Evolutionary conservation across 2,888 invertebrate species (phyloP).

Genomic region (Nemotelus pantherinus): DNA sequence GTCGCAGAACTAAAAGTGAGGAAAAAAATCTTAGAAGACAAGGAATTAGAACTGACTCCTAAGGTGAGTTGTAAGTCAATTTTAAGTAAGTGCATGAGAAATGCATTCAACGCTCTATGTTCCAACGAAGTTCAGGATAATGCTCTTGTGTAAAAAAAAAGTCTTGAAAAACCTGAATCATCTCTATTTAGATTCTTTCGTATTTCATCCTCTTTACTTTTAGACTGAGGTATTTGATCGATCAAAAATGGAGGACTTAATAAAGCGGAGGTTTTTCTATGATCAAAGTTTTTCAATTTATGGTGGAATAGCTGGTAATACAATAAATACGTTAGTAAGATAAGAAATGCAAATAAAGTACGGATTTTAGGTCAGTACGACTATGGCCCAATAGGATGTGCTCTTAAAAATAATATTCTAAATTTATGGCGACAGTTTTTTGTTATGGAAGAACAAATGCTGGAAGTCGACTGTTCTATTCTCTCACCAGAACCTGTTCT

Average conservation of each 20-base stretch:
- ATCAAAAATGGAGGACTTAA: slow-evolving; percentile 93
- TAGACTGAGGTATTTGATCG: slow-evolving; percentile 76
- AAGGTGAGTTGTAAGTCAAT: slow-evolving; percentile 57
- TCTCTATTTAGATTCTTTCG: background rate
- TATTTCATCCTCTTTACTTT: background rate
- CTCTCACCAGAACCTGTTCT: slow-evolving; percentile 96
- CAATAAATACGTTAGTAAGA: background rate
- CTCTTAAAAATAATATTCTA: slow-evolving; percentile 94
- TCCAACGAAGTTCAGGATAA: slow-evolving; percentile 2
- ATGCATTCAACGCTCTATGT: background rate
- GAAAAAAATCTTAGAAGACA: slow-evolving; percentile 92
- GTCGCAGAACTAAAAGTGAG: slow-evolving; percentile 90
- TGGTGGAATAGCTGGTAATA: slow-evolving; percentile 82
- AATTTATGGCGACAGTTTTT: slow-evolving; percentile 95
- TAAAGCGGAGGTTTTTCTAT: slow-evolving; percentile 96
- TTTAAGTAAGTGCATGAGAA: background rate
- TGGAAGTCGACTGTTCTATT: slow-evolving; percentile 98
- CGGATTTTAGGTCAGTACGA: slow-evolving; percentile 83
- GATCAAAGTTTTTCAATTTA: slow-evolving; percentile 99
- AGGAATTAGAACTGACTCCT: slow-evolving; percentile 85
- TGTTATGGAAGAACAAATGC: slow-evolving; percentile 96
- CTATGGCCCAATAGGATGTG: slow-evolving; percentile 99
- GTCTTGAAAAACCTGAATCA: background rate
- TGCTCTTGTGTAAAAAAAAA: background rate
- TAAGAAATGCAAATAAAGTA: slow-evolving; percentile 5